These are phyloP conservation scores for Craseonycteris thonglongyai DNA, from an alignment of 2,113 vertebrate genomes.

Conservation along the genomic window DNA sequence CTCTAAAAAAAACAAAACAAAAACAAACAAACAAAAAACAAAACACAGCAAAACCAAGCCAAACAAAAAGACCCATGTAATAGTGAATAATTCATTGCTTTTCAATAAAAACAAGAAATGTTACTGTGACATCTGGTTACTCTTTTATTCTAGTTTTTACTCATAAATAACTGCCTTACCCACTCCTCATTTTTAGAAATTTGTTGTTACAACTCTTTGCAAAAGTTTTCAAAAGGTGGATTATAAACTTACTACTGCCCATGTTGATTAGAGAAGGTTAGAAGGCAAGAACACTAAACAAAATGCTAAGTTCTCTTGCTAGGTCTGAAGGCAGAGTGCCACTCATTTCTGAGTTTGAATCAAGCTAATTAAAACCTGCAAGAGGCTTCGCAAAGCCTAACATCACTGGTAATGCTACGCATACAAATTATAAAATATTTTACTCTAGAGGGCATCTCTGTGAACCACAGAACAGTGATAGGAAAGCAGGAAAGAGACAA, in stretches of 20 bases:
- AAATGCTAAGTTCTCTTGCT: not conserved
- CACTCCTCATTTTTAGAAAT: not conserved
- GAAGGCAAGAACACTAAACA: not conserved
- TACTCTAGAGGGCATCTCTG: conserved; percentile 2
- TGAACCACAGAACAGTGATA: not conserved
- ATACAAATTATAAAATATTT: conserved; percentile 38
- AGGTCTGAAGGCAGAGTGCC: not conserved
- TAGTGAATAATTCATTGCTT: not conserved
- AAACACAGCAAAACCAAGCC: too few relatives aligned
- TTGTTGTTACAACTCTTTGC: not conserved
- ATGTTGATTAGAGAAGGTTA: not conserved
- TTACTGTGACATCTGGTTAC: not conserved
- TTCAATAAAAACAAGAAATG: not conserved
- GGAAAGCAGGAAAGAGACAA: not conserved
- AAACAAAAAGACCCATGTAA: too few relatives aligned
- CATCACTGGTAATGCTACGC: not conserved
- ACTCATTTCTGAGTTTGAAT: not conserved
- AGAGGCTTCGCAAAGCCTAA: conserved; percentile 9
- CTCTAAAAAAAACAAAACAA: too few relatives aligned
- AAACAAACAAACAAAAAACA: too few relatives aligned
- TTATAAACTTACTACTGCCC: not conserved
- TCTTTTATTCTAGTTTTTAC: not conserved
- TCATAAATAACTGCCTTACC: not conserved
- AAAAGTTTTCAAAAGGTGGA: not conserved
- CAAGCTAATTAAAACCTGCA: conserved; percentile 24